A percentile compares a stretch with the other conserved stretches of the same genome.
Evolutionary conservation across 35 echinoderm and acorn worm genomes (phyloP).

Genomic region (Patiria miniata): DNA sequence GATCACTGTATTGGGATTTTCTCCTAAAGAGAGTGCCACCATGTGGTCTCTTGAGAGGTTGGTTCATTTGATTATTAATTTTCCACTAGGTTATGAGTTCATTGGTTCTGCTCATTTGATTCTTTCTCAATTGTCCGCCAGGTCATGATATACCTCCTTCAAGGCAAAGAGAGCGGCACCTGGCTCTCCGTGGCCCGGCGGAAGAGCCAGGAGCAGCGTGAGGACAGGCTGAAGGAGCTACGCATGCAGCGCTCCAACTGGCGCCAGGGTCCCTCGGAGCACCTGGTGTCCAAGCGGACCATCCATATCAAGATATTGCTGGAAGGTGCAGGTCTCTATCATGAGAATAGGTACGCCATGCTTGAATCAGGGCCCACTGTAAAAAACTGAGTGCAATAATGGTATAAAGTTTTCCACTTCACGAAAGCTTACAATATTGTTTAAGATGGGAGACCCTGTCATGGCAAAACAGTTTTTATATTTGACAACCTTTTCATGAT

Average conservation of each 20-base stretch:
- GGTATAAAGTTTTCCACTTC: too few species aligned
- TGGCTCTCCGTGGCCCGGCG: slow-evolving; percentile 63
- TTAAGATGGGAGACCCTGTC: too few species aligned
- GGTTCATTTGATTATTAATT: too few species aligned
- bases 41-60: too few species aligned
- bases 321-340: slow-evolving; percentile 89
- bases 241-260: slow-evolving; percentile 79
- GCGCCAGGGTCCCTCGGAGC: slow-evolving; percentile 65
- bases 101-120: too few species aligned
- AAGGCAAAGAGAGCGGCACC: slow-evolving; percentile 84
- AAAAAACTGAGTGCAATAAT: too few species aligned
- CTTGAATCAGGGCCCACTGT: background rate
- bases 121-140: slow-evolving; percentile 10
- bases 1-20: too few species aligned
- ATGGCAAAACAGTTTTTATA: too few species aligned
- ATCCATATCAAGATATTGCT: slow-evolving; percentile 79
- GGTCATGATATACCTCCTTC: slow-evolving; percentile 84
- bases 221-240: slow-evolving; percentile 69
- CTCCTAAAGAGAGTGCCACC: too few species aligned
- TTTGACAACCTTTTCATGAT: too few species aligned
- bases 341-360: slow-evolving; percentile 71
- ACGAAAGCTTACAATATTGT: too few species aligned
- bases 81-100: too few species aligned
- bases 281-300: slow-evolving; percentile 54
- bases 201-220: slow-evolving; percentile 56